phyloP scores from a whole-genome alignment of 2,797 vertebrate species.

The Clarias pachynema region DNA sequence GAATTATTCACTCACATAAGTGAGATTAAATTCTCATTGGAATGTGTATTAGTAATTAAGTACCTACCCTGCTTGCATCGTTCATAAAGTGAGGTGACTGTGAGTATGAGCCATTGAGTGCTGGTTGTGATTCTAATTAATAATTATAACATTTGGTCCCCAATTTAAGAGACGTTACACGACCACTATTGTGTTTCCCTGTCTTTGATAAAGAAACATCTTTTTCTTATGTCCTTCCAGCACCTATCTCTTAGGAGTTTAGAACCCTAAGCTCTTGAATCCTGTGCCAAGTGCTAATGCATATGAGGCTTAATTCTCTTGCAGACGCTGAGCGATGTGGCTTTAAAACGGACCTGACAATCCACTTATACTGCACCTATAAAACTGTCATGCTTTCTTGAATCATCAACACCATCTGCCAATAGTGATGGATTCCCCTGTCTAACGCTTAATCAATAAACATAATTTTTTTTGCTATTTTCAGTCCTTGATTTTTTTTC shows the following conservation, averaged over 20 bases:
- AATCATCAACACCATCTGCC: conserved; percentile 66
- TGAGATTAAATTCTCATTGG: not conserved
- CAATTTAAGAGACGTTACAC: not conserved
- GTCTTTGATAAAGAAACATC: not conserved
- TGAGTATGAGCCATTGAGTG: not conserved
- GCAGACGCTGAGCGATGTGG: conserved; percentile 69
- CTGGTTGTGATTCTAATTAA: not conserved
- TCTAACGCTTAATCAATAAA: conserved; percentile 43
- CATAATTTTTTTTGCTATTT: conserved; percentile 5
- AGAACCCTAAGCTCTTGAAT: conserved; percentile 40
- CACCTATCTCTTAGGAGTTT: conserved; percentile 11
- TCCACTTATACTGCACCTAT: conserved; percentile 71
- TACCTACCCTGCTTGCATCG: not conserved
- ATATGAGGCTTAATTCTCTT: conserved; percentile 57
- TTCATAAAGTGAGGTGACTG: not conserved
- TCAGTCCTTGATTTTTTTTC: not conserved
- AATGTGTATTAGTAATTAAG: not conserved
- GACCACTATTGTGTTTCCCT: not conserved
- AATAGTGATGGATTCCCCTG: conserved; percentile 69
- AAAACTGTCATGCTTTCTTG: conserved; percentile 68
- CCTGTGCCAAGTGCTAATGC: conserved; percentile 52
- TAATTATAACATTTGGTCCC: not conserved
- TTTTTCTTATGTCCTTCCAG: not conserved
- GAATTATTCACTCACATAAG: not conserved
- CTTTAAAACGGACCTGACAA: conserved; percentile 71